phyloP scores from a whole-genome alignment of 2,113 vertebrate species.

The Phaethon lepturus region DNA sequence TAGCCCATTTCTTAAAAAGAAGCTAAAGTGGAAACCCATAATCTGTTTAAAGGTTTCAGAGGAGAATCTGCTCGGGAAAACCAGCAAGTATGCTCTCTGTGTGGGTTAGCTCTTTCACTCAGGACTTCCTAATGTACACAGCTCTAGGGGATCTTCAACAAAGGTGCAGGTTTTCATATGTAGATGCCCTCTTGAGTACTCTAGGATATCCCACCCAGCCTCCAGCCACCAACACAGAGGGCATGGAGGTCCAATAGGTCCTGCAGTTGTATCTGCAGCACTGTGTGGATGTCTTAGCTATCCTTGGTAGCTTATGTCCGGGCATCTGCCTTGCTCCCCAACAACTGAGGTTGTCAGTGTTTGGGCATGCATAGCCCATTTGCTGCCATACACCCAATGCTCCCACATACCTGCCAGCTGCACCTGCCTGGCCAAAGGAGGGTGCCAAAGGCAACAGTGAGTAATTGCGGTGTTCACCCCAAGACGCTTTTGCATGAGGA shows the following conservation, averaged over 20 bases:
- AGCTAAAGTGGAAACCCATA: background rate
- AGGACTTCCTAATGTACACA: background rate
- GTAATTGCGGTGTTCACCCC: background rate
- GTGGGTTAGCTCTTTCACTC: background rate
- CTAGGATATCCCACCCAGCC: background rate
- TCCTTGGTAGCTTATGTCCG: background rate
- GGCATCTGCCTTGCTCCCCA: background rate
- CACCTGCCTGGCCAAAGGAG: background rate
- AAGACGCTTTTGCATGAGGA: background rate
- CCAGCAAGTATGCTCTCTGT: background rate
- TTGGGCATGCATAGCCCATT: background rate
- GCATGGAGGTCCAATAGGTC: background rate
- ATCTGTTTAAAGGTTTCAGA: background rate
- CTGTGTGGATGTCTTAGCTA: background rate
- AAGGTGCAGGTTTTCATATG: background rate
- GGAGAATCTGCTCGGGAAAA: background rate
- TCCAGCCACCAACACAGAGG: background rate
- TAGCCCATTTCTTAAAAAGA: background rate
- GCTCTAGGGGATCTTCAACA: background rate
- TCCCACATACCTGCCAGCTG: background rate
- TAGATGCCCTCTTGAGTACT: background rate
- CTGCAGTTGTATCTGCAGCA: background rate
- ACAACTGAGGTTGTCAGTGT: fast-evolving
- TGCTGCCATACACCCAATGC: background rate
- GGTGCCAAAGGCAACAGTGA: background rate